These are phyloP conservation scores for Halcyon malimbica DNA, from an alignment of 2,113 vertebrate genomes.

Conservation along the genomic window DNA sequence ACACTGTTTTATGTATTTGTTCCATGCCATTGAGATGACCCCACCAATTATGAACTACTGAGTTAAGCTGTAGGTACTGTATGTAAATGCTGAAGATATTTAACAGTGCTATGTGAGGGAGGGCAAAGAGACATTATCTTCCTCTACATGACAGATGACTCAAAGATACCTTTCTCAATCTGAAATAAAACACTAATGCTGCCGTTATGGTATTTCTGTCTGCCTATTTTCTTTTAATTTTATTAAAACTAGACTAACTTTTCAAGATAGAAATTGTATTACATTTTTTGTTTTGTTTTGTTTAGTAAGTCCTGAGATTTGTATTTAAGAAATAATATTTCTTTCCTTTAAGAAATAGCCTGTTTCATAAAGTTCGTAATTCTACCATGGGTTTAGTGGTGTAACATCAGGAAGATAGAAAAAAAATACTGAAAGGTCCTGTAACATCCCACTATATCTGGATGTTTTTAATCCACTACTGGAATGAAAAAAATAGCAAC, in stretches of 20 bases:
- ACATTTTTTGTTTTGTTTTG: neutral
- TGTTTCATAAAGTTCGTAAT: neutral
- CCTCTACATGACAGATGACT: neutral
- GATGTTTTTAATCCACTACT: neutral
- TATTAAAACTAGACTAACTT: neutral
- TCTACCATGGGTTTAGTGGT: neutral
- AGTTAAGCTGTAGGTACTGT: neutral
- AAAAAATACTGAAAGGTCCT: neutral
- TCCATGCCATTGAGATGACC: neutral
- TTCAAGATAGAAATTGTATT: neutral
- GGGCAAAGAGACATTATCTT: neutral
- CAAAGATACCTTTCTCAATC: neutral
- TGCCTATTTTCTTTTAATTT: neutral
- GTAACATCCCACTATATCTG: neutral
- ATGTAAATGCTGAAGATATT: neutral
- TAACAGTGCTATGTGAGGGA: neutral
- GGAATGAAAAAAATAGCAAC: neutral
- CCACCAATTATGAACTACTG: neutral
- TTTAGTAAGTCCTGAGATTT: neutral
- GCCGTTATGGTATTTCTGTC: neutral
- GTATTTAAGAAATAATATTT: neutral
- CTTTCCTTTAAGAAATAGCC: neutral
- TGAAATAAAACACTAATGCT: neutral
- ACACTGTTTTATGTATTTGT: neutral
- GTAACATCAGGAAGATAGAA: neutral